Evolutionary conservation across 1,140 invertebrate species (phyloP), one percentile per base, ranked within the genome.

Genomic region (Drosophila mojavensis): DNA sequence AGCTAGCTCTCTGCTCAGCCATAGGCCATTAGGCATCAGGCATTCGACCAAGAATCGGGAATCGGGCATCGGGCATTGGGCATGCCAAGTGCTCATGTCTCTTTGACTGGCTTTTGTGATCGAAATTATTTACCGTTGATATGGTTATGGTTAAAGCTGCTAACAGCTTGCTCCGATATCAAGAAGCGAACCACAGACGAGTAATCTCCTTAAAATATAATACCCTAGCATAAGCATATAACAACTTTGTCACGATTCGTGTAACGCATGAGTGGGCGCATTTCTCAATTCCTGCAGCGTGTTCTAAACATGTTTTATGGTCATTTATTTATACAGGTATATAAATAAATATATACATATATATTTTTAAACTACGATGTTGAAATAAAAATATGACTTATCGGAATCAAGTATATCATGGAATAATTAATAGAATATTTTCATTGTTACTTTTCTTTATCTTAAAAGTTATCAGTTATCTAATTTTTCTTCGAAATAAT

Each of bases 41-140:
- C 60, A 41, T n/a, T n/a, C 41, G 13, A 15, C 41, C 58, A 53
- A 63, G 62, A 64, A 59, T 50, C 17, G 43, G 41, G 28, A 24
- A 58, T 65, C 47, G 55, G 20, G 50, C 5, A 45, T 60, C 15
- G 50, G 24, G 50, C 26, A 48, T 54, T 56, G 41, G 50, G 61
- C 73, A 70, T 69, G 68, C 77, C 73, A 69, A 77, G 78, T 67
- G 77, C 67, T 73, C 79, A 88, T 78, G 67, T 78, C 69, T 75
- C 65, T 74, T 69, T 69, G 71, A 50, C 63, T 79, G 45, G 60
- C 72, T 65, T 68, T 48, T 74, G 76, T 67, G 84, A 78, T 89
- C 74, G 84, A 81, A 89, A 90, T 90, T 85, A 84, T 89, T 89
- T 89, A 89, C 84, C 84, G 84, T 89, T 89, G 84, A 89, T 89